Percentiles rank a stretch among this genome's conserved stretches.
phyloP scores from a whole-genome alignment of 2,113 vertebrate genomes.

The Dipodomys stephensi region DNA sequence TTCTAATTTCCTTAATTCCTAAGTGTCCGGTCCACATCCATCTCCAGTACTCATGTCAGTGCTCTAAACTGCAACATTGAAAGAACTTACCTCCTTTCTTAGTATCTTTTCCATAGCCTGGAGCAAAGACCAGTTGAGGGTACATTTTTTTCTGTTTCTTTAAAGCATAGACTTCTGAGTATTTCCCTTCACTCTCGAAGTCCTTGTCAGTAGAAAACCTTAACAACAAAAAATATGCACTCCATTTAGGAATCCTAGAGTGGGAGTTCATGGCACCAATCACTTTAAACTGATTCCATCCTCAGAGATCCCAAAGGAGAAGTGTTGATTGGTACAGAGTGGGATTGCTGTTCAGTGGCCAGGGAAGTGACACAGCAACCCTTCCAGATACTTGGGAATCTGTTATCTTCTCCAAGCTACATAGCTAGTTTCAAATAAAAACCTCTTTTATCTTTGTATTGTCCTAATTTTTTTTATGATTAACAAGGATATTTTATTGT shows the following conservation, averaged over 20 bases:
- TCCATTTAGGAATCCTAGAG: slow-evolving; percentile 16
- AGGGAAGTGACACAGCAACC: background rate
- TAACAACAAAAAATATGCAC: slow-evolving; percentile 40
- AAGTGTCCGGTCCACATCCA: background rate
- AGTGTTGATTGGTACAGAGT: background rate
- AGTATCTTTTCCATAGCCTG: background rate
- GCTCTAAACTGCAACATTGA: background rate
- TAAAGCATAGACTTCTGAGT: slow-evolving; percentile 59
- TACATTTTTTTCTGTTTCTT: slow-evolving; percentile 71
- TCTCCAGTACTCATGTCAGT: background rate
- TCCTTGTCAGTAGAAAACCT: slow-evolving; percentile 76
- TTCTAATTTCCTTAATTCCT: background rate
- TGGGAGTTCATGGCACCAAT: background rate
- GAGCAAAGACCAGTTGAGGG: slow-evolving; percentile 65
- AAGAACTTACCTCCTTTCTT: slow-evolving; percentile 31
- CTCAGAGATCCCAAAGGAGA: background rate
- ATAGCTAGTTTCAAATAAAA: slow-evolving; percentile 32
- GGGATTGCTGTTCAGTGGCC: background rate
- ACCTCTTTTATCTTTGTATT: background rate
- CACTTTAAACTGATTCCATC: background rate
- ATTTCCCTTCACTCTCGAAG: slow-evolving; percentile 77
- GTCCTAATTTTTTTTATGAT: background rate
- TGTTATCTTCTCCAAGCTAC: background rate
- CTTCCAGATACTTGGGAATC: background rate
- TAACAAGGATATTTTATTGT: too few species aligned